Percentiles rank a stretch among this genome's conserved stretches.
Conservation (phyloP, 2,113 vertebrate species). For the Craseonycteris thonglongyai region DNA sequence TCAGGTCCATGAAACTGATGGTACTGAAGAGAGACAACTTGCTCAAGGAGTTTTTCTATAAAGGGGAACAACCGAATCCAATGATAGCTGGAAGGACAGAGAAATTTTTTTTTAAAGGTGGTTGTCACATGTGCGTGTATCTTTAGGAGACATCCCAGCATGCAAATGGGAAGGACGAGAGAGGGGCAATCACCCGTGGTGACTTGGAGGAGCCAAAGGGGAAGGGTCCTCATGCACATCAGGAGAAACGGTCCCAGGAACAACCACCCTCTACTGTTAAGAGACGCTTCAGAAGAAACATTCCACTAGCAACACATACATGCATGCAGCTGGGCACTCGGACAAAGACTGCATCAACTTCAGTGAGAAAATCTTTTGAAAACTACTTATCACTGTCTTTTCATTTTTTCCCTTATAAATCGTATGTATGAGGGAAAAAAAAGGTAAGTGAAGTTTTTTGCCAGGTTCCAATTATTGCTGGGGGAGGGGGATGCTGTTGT, state of each 20-base stretch:
- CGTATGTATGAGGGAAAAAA: not conserved
- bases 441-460: not conserved
- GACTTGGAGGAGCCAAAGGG: not conserved
- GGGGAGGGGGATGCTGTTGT: no score
- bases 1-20: not conserved
- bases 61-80: not conserved
- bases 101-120: no score
- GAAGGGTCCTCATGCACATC: not conserved
- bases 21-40: rapidly evolving
- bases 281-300: not conserved
- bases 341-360: not conserved
- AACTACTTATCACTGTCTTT: not conserved
- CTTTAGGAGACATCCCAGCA: not conserved
- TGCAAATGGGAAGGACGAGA: no score
- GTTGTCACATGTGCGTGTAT: not conserved
- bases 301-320: rapidly evolving
- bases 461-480: not conserved
- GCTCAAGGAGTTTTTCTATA: not conserved
- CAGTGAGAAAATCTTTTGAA: not conserved
- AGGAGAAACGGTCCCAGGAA: not conserved
- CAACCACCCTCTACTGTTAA: not conserved
- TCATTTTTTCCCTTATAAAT: not conserved
- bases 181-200: rapidly evolving
- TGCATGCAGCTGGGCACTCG: rapidly evolving
- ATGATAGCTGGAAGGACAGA: not conserved